These are phyloP conservation scores for Callinectes sapidus DNA, from an alignment of 2,888 invertebrate species.

Conservation along the genomic window DNA sequence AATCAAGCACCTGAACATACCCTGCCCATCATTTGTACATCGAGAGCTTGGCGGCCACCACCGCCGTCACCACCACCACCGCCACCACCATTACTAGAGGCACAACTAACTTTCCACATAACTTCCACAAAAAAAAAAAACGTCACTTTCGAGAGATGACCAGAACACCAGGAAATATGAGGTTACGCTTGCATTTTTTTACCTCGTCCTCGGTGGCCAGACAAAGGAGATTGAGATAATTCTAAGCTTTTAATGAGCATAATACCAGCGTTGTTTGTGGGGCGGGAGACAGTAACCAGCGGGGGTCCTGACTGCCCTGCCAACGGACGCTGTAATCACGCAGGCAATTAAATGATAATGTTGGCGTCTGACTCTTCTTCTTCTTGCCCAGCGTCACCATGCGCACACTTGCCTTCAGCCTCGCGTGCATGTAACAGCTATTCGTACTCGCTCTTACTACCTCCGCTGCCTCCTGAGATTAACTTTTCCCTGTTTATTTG, in stretches of 20 bases:
- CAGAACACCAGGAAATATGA: not conserved
- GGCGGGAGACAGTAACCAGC: conserved; percentile 31
- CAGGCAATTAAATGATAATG: conserved; percentile 33
- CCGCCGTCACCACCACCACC: too few relatives aligned
- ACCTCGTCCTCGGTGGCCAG: conserved; percentile 8
- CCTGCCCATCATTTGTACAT: too few relatives aligned
- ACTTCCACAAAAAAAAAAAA: not conserved
- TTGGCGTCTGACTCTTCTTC: conserved; percentile 34
- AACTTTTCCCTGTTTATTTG: not conserved
- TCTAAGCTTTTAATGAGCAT: conserved; percentile 36
- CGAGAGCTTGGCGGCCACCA: too few relatives aligned
- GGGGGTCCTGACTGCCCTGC: conserved; percentile 6
- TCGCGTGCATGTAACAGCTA: not conserved
- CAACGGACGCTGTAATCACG: conserved; percentile 24
- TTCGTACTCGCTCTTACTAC: not conserved
- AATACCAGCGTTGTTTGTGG: conserved; percentile 19
- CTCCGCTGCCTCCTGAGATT: not conserved
- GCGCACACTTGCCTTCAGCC: not conserved
- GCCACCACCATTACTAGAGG: too few relatives aligned
- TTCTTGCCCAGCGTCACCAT: conserved; percentile 3
- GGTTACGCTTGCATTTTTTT: conserved; percentile 7
- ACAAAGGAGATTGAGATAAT: conserved; percentile 36
- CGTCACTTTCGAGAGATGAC: not conserved
- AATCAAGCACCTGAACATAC: too few relatives aligned
- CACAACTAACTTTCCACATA: not conserved